phyloP scores from a whole-genome alignment of 2,888 invertebrate species.

The Ceraclea dissimilis region DNA sequence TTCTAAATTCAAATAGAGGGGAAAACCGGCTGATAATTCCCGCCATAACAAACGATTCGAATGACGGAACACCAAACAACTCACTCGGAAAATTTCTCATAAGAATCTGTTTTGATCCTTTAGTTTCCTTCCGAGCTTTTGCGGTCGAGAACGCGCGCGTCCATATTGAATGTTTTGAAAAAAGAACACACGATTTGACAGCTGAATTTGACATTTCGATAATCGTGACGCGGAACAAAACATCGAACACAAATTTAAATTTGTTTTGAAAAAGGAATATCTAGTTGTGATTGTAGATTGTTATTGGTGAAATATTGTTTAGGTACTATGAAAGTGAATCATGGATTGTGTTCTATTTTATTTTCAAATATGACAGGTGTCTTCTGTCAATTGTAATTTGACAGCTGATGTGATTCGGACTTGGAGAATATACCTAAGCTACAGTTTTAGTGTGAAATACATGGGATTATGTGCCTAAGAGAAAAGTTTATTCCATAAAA shows the following conservation, averaged over 20 bases:
- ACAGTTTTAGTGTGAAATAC: too few species aligned
- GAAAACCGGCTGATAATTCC: conserved; percentile 7
- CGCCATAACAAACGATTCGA: conserved; percentile 5
- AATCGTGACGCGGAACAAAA: too few species aligned
- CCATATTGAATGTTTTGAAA: conserved; percentile 6
- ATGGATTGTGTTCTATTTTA: too few species aligned
- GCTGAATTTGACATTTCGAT: neutral
- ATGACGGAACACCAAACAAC: conserved; percentile 13
- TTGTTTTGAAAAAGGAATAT: too few species aligned
- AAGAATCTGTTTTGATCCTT: conserved; percentile 10
- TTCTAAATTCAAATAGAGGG: conserved; percentile 3
- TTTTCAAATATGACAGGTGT: neutral
- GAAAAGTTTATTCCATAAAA: too few species aligned
- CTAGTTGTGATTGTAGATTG: too few species aligned
- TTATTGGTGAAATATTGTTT: too few species aligned
- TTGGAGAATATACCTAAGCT: too few species aligned
- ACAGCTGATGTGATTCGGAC: conserved; percentile 10
- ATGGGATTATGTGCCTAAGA: too few species aligned
- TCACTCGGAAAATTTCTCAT: conserved; percentile 13
- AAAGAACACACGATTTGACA: neutral
- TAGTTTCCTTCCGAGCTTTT: conserved; percentile 22
- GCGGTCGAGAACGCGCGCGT: conserved; percentile 19
- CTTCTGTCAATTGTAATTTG: neutral
- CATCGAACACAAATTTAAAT: too few species aligned
- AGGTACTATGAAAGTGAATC: too few species aligned